Evolutionary conservation across 2,113 vertebrate species (phyloP), one percentile per base, ranked within the genome.

Genomic region (Pavo muticus): DNA sequence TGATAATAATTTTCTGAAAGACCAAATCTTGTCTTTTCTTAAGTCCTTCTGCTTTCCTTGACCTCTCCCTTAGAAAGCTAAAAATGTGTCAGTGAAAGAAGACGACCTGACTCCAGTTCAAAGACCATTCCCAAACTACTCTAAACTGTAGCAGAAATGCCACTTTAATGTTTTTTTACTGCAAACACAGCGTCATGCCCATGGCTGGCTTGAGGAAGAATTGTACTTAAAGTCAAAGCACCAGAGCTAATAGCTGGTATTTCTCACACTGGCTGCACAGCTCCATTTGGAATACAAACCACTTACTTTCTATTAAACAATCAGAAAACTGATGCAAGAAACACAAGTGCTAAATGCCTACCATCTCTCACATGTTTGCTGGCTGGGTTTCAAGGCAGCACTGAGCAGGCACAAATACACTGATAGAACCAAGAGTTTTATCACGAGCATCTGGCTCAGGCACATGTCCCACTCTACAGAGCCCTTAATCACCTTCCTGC

Each of bases 311-410:
- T 39, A 21, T 57, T 45, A 79, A 29, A 44, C 39, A 64, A 82
- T 37, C 11, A 79, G 39, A 32, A 60, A 82, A 60, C 4, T 4
- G n/a, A 37, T 32, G 54, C 20, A 86, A 86, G 59, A 29, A 50
- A 12, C 15, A 21, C 0, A 5, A 21, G 69, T 56, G 16, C 42
- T 44, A 57, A 63, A 25, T 18, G 61, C 24, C 32, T 32, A 4
- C 16, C 44, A 42, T 24, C 27, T 45, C 44, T 35, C 45, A 2
- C 6, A 0, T 3, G 6, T 29, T 50, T 16, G 1, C 56, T 56
- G 70, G 44, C 74, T 67, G 47, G 29, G 8, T 59, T 77, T 59
- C 65, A 67, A 70, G 73, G 40, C 68, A 91, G 29, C n/a, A 27
- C 23, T 4, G n/a, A 15, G 6, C 29, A 44, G 75, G 42, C n/a